phyloP scores from a whole-genome alignment of 1,140 invertebrate genomes.

The Habropoda laboriosa region DNA sequence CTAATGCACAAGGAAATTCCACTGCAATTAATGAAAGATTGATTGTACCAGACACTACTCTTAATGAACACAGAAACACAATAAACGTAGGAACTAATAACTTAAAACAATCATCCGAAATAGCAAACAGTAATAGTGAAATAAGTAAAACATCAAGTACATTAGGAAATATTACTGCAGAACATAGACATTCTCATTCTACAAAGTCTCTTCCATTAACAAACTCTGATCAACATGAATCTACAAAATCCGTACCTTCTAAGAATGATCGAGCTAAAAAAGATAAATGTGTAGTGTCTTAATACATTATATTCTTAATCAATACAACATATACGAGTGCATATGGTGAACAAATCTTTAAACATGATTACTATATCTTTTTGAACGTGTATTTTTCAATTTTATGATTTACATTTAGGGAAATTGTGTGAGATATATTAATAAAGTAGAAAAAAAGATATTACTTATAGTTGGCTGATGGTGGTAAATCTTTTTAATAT shows the following conservation, averaged over 20 bases:
- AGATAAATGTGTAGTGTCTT: slow-evolving; percentile 76
- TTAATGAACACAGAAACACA: background rate
- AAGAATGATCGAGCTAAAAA: slow-evolving; percentile 64
- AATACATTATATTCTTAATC: slow-evolving; percentile 10
- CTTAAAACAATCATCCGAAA: background rate
- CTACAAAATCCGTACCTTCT: slow-evolving; percentile 24
- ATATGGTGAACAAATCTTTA: background rate
- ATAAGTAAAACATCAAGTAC: background rate
- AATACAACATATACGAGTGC: background rate
- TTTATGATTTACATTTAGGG: slow-evolving; percentile 66
- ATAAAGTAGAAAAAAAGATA: slow-evolving; percentile 74
- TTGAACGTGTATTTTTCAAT: slow-evolving; percentile 53
- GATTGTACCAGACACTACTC: background rate
- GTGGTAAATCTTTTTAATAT: slow-evolving; percentile 68
- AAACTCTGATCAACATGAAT: slow-evolving; percentile 35
- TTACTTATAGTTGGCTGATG: slow-evolving; percentile 76
- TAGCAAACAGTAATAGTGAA: background rate
- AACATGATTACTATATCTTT: slow-evolving; percentile 9
- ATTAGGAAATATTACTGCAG: slow-evolving; percentile 23
- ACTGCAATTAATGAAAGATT: slow-evolving; percentile 3
- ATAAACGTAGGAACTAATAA: background rate
- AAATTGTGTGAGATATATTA: slow-evolving; percentile 77
- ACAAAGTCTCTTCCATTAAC: slow-evolving; percentile 21
- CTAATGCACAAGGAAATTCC: background rate
- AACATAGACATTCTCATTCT: slow-evolving; percentile 21